Percentiles rank a stretch among this genome's conserved stretches.
Conservation (phyloP, 2,113 vertebrate species). For the Phoenicopterus ruber region DNA sequence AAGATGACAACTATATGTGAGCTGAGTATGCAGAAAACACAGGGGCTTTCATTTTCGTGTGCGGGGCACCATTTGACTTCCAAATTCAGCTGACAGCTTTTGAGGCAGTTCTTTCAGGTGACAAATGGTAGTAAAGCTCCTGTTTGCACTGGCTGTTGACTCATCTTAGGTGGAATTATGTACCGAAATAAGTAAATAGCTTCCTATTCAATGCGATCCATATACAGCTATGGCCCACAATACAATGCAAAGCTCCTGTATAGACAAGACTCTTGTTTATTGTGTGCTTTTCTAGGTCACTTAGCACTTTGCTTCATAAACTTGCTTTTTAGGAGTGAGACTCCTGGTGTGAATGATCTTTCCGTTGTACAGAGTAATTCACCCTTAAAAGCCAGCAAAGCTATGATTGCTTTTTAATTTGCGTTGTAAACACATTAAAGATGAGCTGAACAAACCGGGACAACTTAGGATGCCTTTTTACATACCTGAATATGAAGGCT, state of each 20-base stretch:
- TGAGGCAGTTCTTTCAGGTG: constrained; percentile 59
- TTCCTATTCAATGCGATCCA: constrained; percentile 55
- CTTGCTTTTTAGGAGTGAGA: constrained; percentile 31
- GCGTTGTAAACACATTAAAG: constrained; percentile 65
- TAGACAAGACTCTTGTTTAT: constrained; percentile 56
- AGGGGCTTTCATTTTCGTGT: constrained; percentile 49
- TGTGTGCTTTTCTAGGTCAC: constrained; percentile 69
- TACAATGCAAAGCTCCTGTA: constrained; percentile 48
- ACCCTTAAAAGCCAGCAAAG: constrained; percentile 64
- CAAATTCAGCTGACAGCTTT: constrained; percentile 61
- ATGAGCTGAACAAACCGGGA: constrained; percentile 21
- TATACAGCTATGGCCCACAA: constrained; percentile 26
- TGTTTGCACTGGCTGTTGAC: constrained; percentile 74
- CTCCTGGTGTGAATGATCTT: constrained; percentile 27
- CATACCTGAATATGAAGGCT: not conserved
- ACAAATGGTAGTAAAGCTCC: constrained; percentile 64
- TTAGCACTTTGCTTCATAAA: constrained; percentile 32
- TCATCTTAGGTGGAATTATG: constrained; percentile 77
- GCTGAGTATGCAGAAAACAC: not conserved
- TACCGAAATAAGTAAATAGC: constrained; percentile 75
- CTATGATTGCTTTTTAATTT: constrained; percentile 44
- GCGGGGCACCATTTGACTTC: constrained; percentile 45
- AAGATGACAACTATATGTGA: constrained; percentile 24
- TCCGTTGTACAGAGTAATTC: constrained; percentile 42
- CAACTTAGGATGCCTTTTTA: not conserved